A percentile compares a stretch with the other conserved stretches of the same genome.
These are phyloP conservation scores for Oryzias javanicus DNA, from an alignment of 2,113 vertebrate species.

Conservation along the genomic window DNA sequence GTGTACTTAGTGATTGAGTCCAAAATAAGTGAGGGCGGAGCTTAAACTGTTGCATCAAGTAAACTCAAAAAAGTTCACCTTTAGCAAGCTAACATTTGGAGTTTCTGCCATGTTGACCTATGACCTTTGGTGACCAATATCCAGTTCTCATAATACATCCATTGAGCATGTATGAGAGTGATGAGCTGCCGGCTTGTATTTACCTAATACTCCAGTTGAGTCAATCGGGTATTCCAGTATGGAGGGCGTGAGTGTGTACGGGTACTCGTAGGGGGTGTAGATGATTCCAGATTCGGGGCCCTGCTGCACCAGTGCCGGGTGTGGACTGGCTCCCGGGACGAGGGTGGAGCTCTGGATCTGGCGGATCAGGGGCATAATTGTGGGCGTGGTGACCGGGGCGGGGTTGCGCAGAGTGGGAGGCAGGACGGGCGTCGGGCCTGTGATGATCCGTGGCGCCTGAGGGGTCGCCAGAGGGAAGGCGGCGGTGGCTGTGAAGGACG, in stretches of 20 bases:
- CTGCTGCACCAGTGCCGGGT: constrained; percentile 90
- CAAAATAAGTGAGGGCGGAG: no score
- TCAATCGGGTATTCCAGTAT: constrained; percentile 99
- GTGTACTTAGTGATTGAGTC: no score
- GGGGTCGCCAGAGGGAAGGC: constrained; percentile 93
- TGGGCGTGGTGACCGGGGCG: constrained; percentile 85
- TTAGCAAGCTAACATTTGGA: not conserved
- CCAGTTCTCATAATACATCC: constrained; percentile 71
- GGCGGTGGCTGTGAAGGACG: constrained; percentile 77
- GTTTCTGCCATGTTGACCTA: not conserved
- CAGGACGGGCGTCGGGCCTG: constrained; percentile 92
- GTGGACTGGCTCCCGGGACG: constrained; percentile 91
- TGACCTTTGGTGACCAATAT: constrained; percentile 40
- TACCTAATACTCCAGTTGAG: constrained; percentile 98
- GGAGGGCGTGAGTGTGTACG: constrained; percentile 95
- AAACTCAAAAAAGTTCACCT: no score
- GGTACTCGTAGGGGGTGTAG: constrained; percentile 98
- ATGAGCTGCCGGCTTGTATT: constrained; percentile 29
- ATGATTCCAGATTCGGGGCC: constrained; percentile 94
- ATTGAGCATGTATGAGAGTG: constrained; percentile 49
- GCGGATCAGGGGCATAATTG: constrained; percentile 98
- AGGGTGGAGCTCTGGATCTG: constrained; percentile 94
- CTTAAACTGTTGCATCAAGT: no score
- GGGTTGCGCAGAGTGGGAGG: constrained; percentile 88
- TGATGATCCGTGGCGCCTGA: constrained; percentile 94